phyloP scores from a whole-genome alignment of 2,888 invertebrate species.

The Andricus quercusramuli region DNA sequence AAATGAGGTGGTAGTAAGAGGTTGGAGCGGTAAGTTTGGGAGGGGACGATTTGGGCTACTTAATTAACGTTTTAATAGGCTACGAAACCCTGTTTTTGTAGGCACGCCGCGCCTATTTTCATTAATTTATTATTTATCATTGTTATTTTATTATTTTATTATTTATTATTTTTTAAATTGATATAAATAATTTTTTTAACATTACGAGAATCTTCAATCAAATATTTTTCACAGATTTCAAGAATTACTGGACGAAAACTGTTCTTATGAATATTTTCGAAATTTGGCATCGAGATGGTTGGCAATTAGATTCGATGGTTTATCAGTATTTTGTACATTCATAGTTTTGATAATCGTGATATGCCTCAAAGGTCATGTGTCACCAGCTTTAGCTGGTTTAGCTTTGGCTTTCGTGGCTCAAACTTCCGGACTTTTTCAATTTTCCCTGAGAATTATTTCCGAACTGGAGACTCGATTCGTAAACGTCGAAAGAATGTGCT shows the following conservation, averaged over 20 bases:
- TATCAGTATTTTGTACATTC: slow-evolving; percentile 76
- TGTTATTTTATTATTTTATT: too few species aligned
- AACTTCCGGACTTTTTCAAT: slow-evolving; percentile 82
- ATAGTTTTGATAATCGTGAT: slow-evolving; percentile 80
- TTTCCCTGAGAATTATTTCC: slow-evolving; percentile 78
- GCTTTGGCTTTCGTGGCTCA: slow-evolving; percentile 82
- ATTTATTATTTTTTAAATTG: too few species aligned
- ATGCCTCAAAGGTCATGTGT: slow-evolving; percentile 75
- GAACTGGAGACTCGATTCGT: slow-evolving; percentile 80
- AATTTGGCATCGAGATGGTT: slow-evolving; percentile 79
- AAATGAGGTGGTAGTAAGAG: too few species aligned
- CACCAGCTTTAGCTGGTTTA: slow-evolving; percentile 82
- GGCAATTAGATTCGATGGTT: slow-evolving; percentile 66
- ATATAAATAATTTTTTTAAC: not conserved
- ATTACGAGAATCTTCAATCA: not conserved
- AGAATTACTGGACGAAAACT: slow-evolving; percentile 79
- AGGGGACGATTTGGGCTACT: too few species aligned
- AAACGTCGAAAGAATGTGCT: slow-evolving; percentile 79
- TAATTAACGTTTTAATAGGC: too few species aligned
- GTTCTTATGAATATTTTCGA: slow-evolving; percentile 79
- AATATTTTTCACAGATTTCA: slow-evolving; percentile 76
- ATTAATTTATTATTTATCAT: too few species aligned
- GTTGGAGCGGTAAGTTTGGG: too few species aligned
- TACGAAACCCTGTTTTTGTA: too few species aligned
- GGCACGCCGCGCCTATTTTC: too few species aligned